Conservation (phyloP, 2,888 invertebrate species). For the Nomada ferruginata region DNA sequence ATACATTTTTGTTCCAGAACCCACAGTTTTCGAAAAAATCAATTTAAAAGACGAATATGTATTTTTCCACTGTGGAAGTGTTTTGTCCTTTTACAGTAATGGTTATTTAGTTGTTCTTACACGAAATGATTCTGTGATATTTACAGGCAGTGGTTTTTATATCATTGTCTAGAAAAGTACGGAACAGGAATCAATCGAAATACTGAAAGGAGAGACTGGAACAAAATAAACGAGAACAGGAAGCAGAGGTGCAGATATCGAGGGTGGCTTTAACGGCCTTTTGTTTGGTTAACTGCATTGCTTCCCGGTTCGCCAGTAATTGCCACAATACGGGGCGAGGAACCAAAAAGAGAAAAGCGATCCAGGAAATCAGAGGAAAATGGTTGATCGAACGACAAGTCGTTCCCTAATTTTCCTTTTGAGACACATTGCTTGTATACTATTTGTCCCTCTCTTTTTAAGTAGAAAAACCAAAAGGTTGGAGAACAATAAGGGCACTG, state of each 20-base stretch:
- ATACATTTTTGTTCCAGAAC: no score
- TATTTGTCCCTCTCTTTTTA: background rate
- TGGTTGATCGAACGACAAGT: constrained; percentile 76
- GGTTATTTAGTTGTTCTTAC: no score
- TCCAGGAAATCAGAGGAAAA: constrained; percentile 69
- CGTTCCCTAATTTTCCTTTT: constrained; percentile 67
- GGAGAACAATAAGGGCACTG: background rate
- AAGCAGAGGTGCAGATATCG: constrained; percentile 69
- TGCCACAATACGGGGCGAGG: constrained; percentile 72
- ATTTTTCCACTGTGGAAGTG: no score
- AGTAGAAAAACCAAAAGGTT: no score
- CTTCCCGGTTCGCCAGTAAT: constrained; percentile 71
- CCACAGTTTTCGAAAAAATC: no score
- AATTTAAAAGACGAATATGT: no score
- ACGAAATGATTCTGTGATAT: background rate
- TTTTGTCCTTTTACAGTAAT: no score
- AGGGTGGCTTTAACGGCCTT: constrained; percentile 75
- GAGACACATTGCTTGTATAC: constrained; percentile 46
- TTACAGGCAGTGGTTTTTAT: background rate
- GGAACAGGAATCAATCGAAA: constrained; percentile 49
- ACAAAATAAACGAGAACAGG: constrained; percentile 65
- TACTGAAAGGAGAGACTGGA: constrained; percentile 56
- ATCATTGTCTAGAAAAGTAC: constrained; percentile 5
- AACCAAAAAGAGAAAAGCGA: constrained; percentile 56
- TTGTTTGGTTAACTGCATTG: constrained; percentile 79